Conservation (phyloP, 2,797 vertebrate species). For the Ceyx erithaca region DNA sequence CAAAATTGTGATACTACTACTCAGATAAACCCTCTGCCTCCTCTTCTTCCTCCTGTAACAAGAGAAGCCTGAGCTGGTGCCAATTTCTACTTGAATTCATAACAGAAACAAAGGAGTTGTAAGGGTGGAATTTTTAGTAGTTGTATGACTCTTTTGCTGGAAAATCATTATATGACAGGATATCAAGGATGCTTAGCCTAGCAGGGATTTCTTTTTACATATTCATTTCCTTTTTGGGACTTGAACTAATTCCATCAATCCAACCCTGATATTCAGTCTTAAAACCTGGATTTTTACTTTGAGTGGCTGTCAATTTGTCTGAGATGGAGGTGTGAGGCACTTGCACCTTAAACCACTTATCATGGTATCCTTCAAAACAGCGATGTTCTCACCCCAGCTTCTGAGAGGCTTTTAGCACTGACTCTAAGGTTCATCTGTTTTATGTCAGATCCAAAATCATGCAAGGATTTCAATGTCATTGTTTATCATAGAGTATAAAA, state of each 20-base stretch:
- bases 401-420: background rate
- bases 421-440: background rate
- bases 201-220: background rate
- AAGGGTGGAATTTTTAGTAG: background rate
- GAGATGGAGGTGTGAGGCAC: background rate
- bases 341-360: background rate
- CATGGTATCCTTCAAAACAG: background rate
- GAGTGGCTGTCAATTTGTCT: background rate
- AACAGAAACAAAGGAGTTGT: background rate
- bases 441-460: background rate
- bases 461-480: background rate
- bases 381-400: background rate
- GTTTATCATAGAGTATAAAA: background rate
- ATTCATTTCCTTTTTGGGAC: background rate
- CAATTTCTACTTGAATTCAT: background rate
- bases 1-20: background rate
- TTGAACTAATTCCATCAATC: background rate
- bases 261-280: background rate
- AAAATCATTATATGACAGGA: background rate
- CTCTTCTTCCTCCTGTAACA: background rate
- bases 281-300: background rate
- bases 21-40: background rate
- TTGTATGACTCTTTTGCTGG: background rate
- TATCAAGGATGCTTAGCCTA: accelerated
- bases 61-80: background rate